phyloP scores from a whole-genome alignment of 2,113 vertebrate genomes.

The Psilopogon haemacephalus region DNA sequence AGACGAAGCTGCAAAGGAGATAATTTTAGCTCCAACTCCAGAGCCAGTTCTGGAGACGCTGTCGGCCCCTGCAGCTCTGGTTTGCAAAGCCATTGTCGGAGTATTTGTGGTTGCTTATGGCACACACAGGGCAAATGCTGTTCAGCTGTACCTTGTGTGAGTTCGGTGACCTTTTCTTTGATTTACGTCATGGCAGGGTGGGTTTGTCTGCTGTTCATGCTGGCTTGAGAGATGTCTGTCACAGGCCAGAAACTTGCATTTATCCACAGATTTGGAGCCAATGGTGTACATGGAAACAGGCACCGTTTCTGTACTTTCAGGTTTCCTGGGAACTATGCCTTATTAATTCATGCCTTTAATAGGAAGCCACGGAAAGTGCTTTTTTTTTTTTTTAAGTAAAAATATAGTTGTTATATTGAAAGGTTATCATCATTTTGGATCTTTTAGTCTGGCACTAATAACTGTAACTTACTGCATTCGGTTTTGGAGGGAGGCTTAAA shows the following conservation, averaged over 20 bases:
- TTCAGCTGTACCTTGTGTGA: not conserved
- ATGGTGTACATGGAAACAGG: conserved; percentile 16
- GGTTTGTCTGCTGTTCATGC: not conserved
- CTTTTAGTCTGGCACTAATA: conserved; percentile 49
- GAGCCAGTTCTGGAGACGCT: conserved; percentile 2
- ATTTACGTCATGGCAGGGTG: not conserved
- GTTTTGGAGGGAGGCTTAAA: conserved; percentile 40
- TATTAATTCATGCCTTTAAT: conserved; percentile 51
- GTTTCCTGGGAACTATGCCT: conserved; percentile 58
- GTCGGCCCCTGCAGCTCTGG: not conserved
- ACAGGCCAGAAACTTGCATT: conserved; percentile 22
- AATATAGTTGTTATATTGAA: conserved; percentile 61
- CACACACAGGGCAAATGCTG: not conserved
- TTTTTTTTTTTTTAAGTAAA: conserved; percentile 62
- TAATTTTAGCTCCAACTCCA: not conserved
- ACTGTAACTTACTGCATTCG: conserved; percentile 42
- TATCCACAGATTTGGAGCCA: not conserved
- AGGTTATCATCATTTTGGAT: conserved; percentile 38
- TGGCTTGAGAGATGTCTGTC: not conserved
- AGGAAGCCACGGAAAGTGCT: conserved; percentile 32
- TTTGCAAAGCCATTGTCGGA: not conserved
- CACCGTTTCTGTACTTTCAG: conserved; percentile 13
- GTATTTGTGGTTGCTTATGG: not conserved
- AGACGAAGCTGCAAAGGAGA: not conserved
- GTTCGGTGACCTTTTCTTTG: conserved; percentile 31